These are phyloP conservation scores for Lasioglossum vierecki DNA, from an alignment of 2,888 invertebrate genomes.

Conservation along the genomic window DNA sequence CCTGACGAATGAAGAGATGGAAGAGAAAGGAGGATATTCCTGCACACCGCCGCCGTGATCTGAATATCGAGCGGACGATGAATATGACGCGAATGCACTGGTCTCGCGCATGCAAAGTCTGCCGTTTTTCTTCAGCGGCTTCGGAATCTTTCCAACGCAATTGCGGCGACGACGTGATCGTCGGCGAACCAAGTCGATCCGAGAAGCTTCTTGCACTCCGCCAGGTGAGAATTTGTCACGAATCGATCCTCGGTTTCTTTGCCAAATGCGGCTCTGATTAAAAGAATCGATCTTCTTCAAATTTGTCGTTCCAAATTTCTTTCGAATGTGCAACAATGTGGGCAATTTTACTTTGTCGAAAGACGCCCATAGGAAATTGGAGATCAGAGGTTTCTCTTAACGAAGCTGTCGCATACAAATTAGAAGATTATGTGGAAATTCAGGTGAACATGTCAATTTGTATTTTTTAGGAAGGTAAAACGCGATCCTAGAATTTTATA, in stretches of 20 bases:
- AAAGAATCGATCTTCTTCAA: not conserved
- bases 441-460: not conserved
- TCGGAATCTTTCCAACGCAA: not conserved
- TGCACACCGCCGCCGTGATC: constrained; percentile 48
- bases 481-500: not conserved
- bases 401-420: not conserved
- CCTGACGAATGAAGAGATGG: constrained; percentile 54
- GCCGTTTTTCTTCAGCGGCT: not conserved
- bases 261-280: not conserved
- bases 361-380: not conserved
- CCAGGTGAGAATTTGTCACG: not conserved
- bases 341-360: not conserved
- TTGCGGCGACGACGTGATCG: not conserved
- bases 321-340: not conserved
- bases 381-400: not conserved
- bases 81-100: constrained; percentile 35
- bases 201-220: not conserved
- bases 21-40: constrained; percentile 58
- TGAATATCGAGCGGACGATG: constrained; percentile 39
- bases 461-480: not conserved
- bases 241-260: not conserved
- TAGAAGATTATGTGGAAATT: not conserved
- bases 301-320: not conserved
- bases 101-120: not conserved
- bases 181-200: not conserved